A percentile compares a stretch with the other conserved stretches of the same genome.
phyloP scores from a whole-genome alignment of 2,888 invertebrate genomes.

The Drosophila demipolita region DNA sequence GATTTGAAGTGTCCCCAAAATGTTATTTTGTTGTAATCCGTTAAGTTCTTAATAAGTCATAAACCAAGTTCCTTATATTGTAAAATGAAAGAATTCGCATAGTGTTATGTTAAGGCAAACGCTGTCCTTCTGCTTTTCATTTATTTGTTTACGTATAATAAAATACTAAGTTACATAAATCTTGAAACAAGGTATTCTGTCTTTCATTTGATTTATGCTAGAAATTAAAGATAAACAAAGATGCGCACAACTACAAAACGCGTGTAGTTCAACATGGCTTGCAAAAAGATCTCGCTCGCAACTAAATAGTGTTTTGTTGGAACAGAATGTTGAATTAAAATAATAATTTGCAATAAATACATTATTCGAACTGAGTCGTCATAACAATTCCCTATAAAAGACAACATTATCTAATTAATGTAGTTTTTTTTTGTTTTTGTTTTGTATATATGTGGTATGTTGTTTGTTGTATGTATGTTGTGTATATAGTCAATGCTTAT shows the following conservation, averaged over 20 bases:
- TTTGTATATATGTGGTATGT: conserved; percentile 31
- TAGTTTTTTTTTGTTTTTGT: conserved; percentile 35
- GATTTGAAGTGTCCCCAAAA: neutral
- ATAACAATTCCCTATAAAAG: conserved; percentile 80
- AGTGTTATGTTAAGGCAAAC: conserved; percentile 83
- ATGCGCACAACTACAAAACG: conserved; percentile 64
- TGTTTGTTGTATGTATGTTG: conserved; percentile 36
- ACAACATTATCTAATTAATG: conserved; percentile 75
- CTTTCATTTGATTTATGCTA: conserved; percentile 60
- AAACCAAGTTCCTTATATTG: neutral
- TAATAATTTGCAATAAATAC: conserved; percentile 66
- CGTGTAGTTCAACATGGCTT: conserved; percentile 42
- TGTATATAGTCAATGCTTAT: conserved; percentile 56
- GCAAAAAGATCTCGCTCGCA: conserved; percentile 73
- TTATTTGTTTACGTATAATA: conserved; percentile 85
- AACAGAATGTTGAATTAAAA: conserved; percentile 55
- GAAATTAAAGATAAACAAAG: conserved; percentile 72
- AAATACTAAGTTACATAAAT: conserved; percentile 84
- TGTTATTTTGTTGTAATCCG: neutral
- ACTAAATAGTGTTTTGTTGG: conserved; percentile 60
- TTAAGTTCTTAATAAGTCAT: conserved; percentile 36
- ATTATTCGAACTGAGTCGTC: conserved; percentile 61
- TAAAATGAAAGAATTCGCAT: conserved; percentile 36
- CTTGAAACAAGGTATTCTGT: conserved; percentile 65
- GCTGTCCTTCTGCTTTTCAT: conserved; percentile 85